A percentile compares a stretch with the other conserved stretches of the same genome.
These are phyloP conservation scores for Oncorhynchus kisutch DNA, from an alignment of 2,113 vertebrate species.

Conservation along the genomic window DNA sequence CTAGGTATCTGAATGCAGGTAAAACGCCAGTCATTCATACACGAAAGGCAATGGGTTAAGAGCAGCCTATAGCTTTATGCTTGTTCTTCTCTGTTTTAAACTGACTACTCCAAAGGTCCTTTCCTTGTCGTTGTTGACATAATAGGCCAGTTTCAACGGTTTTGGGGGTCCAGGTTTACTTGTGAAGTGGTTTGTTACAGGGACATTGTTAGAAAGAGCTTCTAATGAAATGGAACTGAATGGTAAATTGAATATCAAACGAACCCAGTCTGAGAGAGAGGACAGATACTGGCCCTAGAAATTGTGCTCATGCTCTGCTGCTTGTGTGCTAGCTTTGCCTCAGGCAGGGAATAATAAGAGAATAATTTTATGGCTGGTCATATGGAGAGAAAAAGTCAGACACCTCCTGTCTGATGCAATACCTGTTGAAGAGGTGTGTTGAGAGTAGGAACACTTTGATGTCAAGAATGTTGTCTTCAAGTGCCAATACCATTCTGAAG, in stretches of 20 bases:
- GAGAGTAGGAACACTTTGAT: constrained; percentile 59
- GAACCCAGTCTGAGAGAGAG: neutral
- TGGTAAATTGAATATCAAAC: constrained; percentile 17
- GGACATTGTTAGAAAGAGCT: neutral
- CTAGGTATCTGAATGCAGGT: no score
- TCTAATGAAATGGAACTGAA: constrained; percentile 30
- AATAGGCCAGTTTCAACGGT: neutral
- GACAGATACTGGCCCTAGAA: constrained; percentile 30
- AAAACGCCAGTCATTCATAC: no score
- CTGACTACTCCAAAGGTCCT: neutral
- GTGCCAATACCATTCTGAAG: constrained; percentile 58
- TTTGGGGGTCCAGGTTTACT: neutral
- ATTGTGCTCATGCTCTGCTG: constrained; percentile 30
- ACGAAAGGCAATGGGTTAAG: no score
- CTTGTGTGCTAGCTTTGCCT: constrained; percentile 19
- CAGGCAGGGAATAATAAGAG: constrained; percentile 15
- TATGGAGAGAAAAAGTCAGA: constrained; percentile 32
- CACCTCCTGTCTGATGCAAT: constrained; percentile 54
- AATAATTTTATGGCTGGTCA: constrained; percentile 39
- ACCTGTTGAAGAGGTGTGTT: constrained; percentile 46
- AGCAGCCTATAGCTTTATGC: neutral
- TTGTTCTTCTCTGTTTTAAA: neutral
- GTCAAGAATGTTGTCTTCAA: constrained; percentile 57
- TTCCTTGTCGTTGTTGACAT: neutral
- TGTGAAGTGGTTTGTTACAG: neutral